Evolutionary conservation across 2,113 vertebrate genomes (phyloP).

Genomic region (Misgurnus anguillicaudatus): DNA sequence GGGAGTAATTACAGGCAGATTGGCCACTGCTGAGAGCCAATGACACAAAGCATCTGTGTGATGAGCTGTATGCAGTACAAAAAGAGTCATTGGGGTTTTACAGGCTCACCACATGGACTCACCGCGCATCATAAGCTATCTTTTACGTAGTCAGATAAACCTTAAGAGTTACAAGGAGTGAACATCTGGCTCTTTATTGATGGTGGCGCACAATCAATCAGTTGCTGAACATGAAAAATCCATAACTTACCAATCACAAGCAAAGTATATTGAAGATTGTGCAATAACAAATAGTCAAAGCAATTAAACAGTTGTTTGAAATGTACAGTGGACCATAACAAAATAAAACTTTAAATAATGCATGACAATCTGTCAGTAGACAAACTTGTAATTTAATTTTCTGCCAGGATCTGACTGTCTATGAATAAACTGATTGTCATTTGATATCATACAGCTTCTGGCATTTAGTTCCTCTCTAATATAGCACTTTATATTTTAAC

Average conservation of each 20-base stretch:
- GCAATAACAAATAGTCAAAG: neutral
- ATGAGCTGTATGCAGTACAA: constrained; percentile 34
- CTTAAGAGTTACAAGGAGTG: neutral
- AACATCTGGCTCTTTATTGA: no score
- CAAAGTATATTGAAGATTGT: no score
- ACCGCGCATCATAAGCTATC: neutral
- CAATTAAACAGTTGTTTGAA: neutral
- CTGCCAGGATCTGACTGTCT: neutral
- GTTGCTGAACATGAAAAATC: no score
- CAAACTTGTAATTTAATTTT: neutral
- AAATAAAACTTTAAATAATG: neutral
- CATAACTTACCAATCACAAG: no score
- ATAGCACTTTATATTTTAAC: no score
- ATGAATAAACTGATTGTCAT: neutral
- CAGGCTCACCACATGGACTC: constrained; percentile 31
- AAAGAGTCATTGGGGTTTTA: constrained; percentile 14
- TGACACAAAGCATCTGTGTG: constrained; percentile 37
- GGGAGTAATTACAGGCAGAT: constrained; percentile 39
- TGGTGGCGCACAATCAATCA: no score
- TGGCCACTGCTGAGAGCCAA: constrained; percentile 46
- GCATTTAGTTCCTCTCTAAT: no score
- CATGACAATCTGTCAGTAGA: neutral
- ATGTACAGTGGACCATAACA: neutral
- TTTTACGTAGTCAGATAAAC: neutral
- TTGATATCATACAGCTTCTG: neutral